A percentile compares a stretch with the other conserved stretches of the same genome.
These are phyloP conservation scores for Microcaecilia unicolor DNA, from an alignment of 2,797 vertebrate genomes.

Conservation along the genomic window DNA sequence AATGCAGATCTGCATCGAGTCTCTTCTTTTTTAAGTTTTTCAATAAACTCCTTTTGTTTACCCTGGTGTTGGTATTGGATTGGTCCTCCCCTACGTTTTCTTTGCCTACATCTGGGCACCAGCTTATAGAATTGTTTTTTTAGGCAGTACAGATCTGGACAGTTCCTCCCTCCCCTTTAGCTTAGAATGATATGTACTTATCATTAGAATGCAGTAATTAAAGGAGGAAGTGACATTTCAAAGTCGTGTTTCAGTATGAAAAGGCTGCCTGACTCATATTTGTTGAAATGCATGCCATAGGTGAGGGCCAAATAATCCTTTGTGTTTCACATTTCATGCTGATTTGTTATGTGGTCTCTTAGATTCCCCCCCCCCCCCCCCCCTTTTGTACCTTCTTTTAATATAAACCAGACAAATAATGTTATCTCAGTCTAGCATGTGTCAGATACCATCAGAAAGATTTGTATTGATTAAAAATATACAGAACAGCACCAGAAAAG, in stretches of 20 bases:
- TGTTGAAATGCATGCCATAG: neutral
- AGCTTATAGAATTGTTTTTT: no score
- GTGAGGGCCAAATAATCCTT: conserved; percentile 12
- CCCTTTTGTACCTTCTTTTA: neutral
- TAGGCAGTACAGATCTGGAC: no score
- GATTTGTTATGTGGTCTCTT: conserved; percentile 7
- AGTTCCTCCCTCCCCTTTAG: no score
- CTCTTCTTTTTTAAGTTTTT: no score
- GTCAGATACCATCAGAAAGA: no score
- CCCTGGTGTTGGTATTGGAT: no score
- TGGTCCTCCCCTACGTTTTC: no score
- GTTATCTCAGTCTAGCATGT: neutral
- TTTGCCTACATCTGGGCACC: no score
- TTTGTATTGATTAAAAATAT: neutral
- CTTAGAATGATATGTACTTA: conserved; percentile 39
- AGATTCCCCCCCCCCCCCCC: conserved; percentile 11
- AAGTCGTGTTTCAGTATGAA: conserved; percentile 34
- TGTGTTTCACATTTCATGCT: no score
- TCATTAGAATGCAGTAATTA: conserved; percentile 42
- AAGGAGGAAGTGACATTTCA: conserved; percentile 45
- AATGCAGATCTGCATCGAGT: no score
- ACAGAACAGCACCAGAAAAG: no score
- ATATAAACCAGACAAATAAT: neutral
- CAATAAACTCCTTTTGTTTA: no score
- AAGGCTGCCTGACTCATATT: conserved; percentile 18